Evolutionary conservation across 2,113 vertebrate genomes (phyloP).

Genomic region (Aldabrachelys gigantea): DNA sequence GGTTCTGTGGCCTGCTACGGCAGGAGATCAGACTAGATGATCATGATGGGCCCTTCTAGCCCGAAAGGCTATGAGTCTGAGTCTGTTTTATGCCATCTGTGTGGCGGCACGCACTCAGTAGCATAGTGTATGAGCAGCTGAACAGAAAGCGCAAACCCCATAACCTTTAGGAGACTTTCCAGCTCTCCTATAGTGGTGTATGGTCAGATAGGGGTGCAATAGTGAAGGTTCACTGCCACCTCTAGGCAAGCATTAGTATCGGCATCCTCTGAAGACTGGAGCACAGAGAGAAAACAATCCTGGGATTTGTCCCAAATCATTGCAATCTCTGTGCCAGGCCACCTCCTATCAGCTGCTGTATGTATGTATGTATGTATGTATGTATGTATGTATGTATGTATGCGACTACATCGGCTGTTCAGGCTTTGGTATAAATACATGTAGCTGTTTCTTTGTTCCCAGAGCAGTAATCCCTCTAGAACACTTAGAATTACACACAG

Average conservation of each 20-base stretch:
- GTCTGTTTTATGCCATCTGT: not conserved
- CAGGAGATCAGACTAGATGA: not conserved
- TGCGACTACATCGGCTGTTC: not conserved
- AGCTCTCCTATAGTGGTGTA: not conserved
- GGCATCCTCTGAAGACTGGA: constrained; percentile 49
- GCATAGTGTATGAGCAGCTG: not conserved
- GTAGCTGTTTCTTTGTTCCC: constrained; percentile 48
- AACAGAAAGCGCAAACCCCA: not conserved
- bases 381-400: not conserved
- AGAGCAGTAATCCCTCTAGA: constrained; percentile 50
- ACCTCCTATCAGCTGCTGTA: constrained; percentile 27
- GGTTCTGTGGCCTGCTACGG: not conserved
- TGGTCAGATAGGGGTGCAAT: not conserved
- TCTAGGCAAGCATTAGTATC: constrained; percentile 60
- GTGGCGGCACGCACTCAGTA: not conserved
- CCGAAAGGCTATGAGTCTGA: too few relatives aligned
- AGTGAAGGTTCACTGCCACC: constrained; percentile 80
- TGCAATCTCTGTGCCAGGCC: constrained; percentile 56
- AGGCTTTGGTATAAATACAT: constrained; percentile 62
- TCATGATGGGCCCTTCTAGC: not conserved
- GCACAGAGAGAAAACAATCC: constrained; percentile 49
- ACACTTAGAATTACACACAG: constrained; percentile 4
- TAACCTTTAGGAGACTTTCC: not conserved
- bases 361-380: not conserved
- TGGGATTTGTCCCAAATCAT: constrained; percentile 68